Conservation (phyloP, 2,113 vertebrate genomes). For the Halcyon senegalensis region DNA sequence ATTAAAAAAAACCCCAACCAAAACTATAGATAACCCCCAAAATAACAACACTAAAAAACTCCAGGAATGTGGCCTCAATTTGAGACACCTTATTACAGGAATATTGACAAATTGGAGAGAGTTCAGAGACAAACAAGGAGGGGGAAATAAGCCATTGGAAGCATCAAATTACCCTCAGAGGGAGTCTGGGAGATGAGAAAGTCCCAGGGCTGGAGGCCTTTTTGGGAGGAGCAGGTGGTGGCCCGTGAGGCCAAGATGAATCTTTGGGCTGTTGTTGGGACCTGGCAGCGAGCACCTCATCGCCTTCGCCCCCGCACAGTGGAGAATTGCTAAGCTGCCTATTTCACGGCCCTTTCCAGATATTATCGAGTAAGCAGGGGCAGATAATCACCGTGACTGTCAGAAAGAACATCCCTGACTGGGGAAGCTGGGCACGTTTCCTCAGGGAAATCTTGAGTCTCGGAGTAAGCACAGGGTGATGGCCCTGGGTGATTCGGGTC, state of each 20-base stretch:
- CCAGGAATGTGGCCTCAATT: not conserved
- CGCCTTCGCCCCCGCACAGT: not conserved
- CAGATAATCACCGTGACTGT: slow-evolving; percentile 36
- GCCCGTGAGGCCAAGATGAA: not conserved
- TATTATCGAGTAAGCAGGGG: not conserved
- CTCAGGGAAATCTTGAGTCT: not conserved
- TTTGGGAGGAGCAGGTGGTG: not conserved
- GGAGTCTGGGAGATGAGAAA: not conserved
- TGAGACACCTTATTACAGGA: not conserved
- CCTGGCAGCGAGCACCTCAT: slow-evolving; percentile 9
- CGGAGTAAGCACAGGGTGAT: not conserved
- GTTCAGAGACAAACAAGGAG: not conserved
- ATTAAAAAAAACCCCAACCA: not conserved
- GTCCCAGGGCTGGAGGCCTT: not conserved
- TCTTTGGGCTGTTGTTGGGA: not conserved
- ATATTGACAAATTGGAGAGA: not conserved
- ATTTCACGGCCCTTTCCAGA: slow-evolving; percentile 37
- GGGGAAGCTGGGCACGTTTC: not conserved
- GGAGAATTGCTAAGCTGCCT: not conserved
- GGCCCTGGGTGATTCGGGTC: not conserved
- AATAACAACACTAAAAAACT: not conserved
- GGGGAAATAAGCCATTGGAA: not conserved
- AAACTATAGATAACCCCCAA: not conserved
- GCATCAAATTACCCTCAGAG: not conserved
- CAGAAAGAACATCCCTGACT: slow-evolving; percentile 40